Percentiles rank a stretch among this genome's conserved stretches.
phyloP scores from a whole-genome alignment of 2,888 invertebrate genomes.

The Oscheius sp. region DNA sequence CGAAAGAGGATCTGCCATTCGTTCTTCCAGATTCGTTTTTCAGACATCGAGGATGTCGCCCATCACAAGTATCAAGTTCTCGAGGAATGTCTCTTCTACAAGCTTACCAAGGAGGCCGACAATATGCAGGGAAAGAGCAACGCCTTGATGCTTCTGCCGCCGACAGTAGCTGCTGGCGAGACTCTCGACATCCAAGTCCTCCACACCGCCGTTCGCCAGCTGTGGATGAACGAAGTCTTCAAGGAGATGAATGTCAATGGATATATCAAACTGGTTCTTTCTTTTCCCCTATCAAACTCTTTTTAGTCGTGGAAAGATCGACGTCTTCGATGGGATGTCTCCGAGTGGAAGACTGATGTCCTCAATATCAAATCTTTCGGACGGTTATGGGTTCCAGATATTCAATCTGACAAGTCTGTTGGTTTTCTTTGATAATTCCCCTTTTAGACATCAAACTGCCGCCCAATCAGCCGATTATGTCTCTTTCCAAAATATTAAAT shows the following conservation, averaged over 20 bases:
- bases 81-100: constrained; percentile 64
- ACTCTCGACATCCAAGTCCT: constrained; percentile 57
- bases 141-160: constrained; percentile 60
- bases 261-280: constrained; percentile 52
- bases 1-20: not conserved
- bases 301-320: constrained; percentile 64
- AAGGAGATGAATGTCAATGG: constrained; percentile 68
- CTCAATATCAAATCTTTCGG: constrained; percentile 57
- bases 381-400: constrained; percentile 63
- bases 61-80: constrained; percentile 63
- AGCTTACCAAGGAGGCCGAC: constrained; percentile 60
- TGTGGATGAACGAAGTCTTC: constrained; percentile 67
- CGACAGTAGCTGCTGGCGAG: constrained; percentile 60
- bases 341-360: constrained; percentile 60
- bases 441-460: constrained; percentile 59
- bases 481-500: constrained; percentile 54
- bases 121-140: constrained; percentile 59
- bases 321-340: constrained; percentile 60
- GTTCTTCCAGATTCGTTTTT: constrained; percentile 17
- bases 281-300: not conserved
- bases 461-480: constrained; percentile 60
- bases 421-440: not conserved
- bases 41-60: constrained; percentile 62
- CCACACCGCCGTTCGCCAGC: constrained; percentile 50
- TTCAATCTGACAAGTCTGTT: constrained; percentile 58